These are phyloP conservation scores for Ramphastos sulfuratus DNA, from an alignment of 2,113 vertebrate species.

Conservation along the genomic window DNA sequence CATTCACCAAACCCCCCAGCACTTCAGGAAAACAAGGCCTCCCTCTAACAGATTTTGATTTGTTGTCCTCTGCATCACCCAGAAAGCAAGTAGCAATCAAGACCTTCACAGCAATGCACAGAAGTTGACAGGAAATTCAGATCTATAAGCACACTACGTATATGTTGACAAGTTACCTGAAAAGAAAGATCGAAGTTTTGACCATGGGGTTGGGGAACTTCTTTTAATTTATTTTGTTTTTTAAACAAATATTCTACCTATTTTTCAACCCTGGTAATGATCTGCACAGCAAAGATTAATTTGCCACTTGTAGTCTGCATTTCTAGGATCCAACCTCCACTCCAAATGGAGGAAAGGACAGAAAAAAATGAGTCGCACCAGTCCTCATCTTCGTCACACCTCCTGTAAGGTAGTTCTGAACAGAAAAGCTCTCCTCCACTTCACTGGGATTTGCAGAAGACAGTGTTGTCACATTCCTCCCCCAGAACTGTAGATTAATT, in stretches of 20 bases:
- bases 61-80: not conserved
- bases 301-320: not conserved
- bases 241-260: not conserved
- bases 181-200: not conserved
- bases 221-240: not conserved
- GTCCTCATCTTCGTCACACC: not conserved
- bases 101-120: not conserved
- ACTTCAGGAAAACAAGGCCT: not conserved
- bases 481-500: accelerated
- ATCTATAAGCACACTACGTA: not conserved
- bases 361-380: not conserved
- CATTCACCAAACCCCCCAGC: not conserved
- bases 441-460: not conserved
- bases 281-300: not conserved
- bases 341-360: not conserved
- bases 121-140: not conserved
- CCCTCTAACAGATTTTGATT: not conserved
- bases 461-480: not conserved
- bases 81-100: not conserved
- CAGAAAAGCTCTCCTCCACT: not conserved
- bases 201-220: not conserved
- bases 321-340: not conserved
- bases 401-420: not conserved
- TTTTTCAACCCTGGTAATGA: not conserved
- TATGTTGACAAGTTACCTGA: not conserved